A percentile compares a stretch with the other conserved stretches of the same genome.
Conservation (phyloP, 1,140 invertebrate species). For the Cherax quadricarinatus region DNA sequence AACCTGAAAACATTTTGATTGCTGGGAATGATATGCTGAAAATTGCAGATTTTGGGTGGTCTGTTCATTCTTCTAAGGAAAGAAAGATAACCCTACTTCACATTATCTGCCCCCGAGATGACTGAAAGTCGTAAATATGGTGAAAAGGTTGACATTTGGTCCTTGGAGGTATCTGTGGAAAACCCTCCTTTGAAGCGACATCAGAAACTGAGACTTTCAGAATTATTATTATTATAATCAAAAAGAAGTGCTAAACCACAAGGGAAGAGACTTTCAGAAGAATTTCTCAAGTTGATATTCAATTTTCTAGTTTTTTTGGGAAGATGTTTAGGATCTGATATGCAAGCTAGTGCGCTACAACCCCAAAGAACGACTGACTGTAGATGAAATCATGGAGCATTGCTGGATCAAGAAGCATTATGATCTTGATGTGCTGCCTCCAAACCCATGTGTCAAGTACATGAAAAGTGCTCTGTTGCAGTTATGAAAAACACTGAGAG, state of each 20-base stretch:
- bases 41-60: slow-evolving; percentile 86
- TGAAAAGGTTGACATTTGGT: slow-evolving; percentile 90
- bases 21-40: slow-evolving; percentile 81
- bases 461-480: too few relatives aligned
- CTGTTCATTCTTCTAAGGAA: slow-evolving; percentile 82
- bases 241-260: too few relatives aligned
- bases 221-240: too few relatives aligned
- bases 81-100: slow-evolving; percentile 92
- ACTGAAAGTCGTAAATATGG: slow-evolving; percentile 88
- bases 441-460: slow-evolving; percentile 45
- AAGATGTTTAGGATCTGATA: slow-evolving; percentile 89
- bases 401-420: slow-evolving; percentile 59
- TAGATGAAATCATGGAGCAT: slow-evolving; percentile 52
- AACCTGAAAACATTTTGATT: slow-evolving; percentile 84
- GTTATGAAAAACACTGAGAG: not conserved
- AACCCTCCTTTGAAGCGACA: slow-evolving; percentile 91
- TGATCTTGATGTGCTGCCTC: slow-evolving; percentile 37
- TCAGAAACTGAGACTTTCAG: slow-evolving; percentile 83
- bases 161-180: slow-evolving; percentile 92
- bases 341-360: slow-evolving; percentile 78
- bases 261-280: slow-evolving; percentile 83
- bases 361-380: slow-evolving; percentile 45
- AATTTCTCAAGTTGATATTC: slow-evolving; percentile 87
- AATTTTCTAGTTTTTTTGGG: slow-evolving; percentile 86
- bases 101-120: slow-evolving; percentile 98